phyloP scores from a whole-genome alignment of 2,797 vertebrate genomes.

The Euthynnus affinis region DNA sequence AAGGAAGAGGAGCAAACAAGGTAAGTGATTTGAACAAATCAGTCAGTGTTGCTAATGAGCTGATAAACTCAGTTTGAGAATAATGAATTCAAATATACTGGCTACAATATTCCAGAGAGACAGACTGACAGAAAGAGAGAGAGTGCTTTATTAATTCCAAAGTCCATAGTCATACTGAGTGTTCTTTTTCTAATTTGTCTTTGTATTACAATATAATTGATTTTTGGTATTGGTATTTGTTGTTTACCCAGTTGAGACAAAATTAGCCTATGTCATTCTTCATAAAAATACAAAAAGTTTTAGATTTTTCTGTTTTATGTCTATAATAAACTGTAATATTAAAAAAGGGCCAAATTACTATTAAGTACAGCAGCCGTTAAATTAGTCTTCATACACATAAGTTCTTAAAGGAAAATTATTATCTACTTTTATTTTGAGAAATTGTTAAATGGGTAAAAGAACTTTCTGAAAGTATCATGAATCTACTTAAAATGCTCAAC shows the following conservation, averaged over 20 bases:
- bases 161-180: too few species aligned
- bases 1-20: neutral
- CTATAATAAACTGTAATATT: too few species aligned
- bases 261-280: fast-evolving
- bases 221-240: too few species aligned
- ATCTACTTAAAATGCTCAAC: neutral
- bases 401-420: neutral
- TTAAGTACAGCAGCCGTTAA: neutral
- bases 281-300: too few species aligned
- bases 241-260: neutral
- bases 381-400: neutral
- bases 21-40: constrained; percentile 19
- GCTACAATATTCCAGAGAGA: fast-evolving
- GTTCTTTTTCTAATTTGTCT: neutral
- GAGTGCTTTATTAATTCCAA: too few species aligned
- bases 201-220: neutral
- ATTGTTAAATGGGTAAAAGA: neutral
- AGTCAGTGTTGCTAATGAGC: neutral
- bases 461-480: fast-evolving
- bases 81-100: neutral
- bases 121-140: too few species aligned
- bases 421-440: neutral
- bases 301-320: too few species aligned
- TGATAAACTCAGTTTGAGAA: neutral
- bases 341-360: neutral